Evolutionary conservation across 2,888 invertebrate genomes (phyloP).

Genomic region (Lapara coniferarum): DNA sequence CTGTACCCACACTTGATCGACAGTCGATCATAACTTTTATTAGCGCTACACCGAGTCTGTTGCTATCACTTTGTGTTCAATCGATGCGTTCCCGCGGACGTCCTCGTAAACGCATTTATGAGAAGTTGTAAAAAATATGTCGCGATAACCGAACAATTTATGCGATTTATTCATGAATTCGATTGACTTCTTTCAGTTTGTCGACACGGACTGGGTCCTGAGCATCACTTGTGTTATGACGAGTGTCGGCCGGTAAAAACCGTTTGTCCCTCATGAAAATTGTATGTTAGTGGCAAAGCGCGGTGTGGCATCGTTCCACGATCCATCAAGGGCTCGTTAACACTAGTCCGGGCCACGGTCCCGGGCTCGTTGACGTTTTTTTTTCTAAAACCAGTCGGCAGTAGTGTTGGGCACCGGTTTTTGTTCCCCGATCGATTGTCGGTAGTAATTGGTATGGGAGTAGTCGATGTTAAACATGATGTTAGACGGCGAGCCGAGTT

Average conservation of each 20-base stretch:
- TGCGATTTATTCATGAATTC: constrained; percentile 78
- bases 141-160: constrained; percentile 66
- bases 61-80: neutral
- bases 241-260: constrained; percentile 58
- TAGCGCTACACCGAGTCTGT: neutral
- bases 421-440: constrained; percentile 72
- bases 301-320: constrained; percentile 66
- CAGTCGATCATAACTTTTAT: too few species aligned
- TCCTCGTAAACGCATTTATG: constrained; percentile 60
- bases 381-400: constrained; percentile 55
- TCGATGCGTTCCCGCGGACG: constrained; percentile 48
- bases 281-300: constrained; percentile 52
- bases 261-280: constrained; percentile 58
- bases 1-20: too few species aligned
- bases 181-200: constrained; percentile 69
- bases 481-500: constrained; percentile 76
- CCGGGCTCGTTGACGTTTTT: constrained; percentile 53
- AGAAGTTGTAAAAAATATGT: constrained; percentile 71
- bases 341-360: constrained; percentile 60
- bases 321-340: constrained; percentile 81
- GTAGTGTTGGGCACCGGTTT: constrained; percentile 72
- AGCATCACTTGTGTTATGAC: constrained; percentile 38
- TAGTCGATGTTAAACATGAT: constrained; percentile 80
- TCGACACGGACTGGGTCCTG: neutral
- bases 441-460: constrained; percentile 82